phyloP scores from a whole-genome alignment of 2,797 vertebrate genomes.

The Borostomias antarcticus region DNA sequence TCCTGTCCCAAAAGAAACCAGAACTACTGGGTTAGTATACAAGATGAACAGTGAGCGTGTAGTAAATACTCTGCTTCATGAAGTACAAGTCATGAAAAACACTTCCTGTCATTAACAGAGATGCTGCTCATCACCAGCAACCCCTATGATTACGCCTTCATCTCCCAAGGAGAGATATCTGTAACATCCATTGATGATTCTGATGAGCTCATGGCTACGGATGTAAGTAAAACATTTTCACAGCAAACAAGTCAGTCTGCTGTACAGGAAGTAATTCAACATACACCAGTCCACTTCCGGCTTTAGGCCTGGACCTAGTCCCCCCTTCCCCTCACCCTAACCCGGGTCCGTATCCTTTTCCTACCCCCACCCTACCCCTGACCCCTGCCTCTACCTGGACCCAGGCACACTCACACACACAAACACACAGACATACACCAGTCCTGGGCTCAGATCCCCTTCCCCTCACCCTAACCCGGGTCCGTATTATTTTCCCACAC shows the following conservation, averaged over 20 bases:
- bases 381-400: too few species aligned
- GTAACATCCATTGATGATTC: slow-evolving; percentile 77
- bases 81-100: neutral
- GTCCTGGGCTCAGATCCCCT: too few species aligned
- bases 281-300: too few species aligned
- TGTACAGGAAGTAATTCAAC: too few species aligned
- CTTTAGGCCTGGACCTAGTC: too few species aligned
- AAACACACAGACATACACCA: too few species aligned
- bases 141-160: slow-evolving; percentile 79
- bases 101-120: neutral
- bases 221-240: slow-evolving; percentile 2
- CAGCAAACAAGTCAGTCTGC: neutral
- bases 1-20: slow-evolving; percentile 80
- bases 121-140: slow-evolving; percentile 64
- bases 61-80: neutral
- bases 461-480: too few species aligned
- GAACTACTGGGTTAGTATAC: slow-evolving; percentile 74
- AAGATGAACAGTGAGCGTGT: neutral
- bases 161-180: slow-evolving; percentile 81
- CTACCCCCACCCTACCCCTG: too few species aligned
- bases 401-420: too few species aligned
- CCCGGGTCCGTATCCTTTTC: too few species aligned
- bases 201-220: slow-evolving; percentile 8
- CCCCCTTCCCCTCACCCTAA: too few species aligned
- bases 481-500: too few species aligned